These are phyloP conservation scores for Budorcas taxicolor DNA, from an alignment of 2,113 vertebrate genomes.

Conservation along the genomic window DNA sequence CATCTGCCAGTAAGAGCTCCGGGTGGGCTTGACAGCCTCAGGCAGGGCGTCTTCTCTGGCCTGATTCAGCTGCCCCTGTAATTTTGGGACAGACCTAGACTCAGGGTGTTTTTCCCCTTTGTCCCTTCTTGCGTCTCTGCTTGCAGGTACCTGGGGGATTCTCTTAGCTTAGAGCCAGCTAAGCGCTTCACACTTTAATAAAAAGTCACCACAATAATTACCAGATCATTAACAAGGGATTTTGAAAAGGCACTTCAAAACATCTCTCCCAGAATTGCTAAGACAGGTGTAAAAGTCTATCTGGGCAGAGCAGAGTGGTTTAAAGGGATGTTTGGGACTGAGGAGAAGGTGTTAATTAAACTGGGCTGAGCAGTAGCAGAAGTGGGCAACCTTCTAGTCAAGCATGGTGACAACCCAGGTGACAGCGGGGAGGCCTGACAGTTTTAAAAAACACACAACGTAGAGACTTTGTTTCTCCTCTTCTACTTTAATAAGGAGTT, in stretches of 20 bases:
- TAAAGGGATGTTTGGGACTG: neutral
- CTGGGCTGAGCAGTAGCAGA: neutral
- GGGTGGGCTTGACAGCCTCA: neutral
- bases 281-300: conserved; percentile 58
- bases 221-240: conserved; percentile 50
- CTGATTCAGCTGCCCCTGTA: neutral
- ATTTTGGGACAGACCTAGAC: neutral
- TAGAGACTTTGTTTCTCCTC: neutral
- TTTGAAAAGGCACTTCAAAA: conserved; percentile 59
- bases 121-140: neutral
- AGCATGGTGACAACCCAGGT: fast-evolving
- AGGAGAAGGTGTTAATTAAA: conserved; percentile 45
- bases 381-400: neutral
- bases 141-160: neutral
- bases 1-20: neutral
- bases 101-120: no score
- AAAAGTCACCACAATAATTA: conserved; percentile 61
- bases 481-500: neutral
- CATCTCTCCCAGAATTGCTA: conserved; percentile 27
- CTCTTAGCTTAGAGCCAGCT: conserved; percentile 1
- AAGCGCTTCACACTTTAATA: conserved; percentile 39
- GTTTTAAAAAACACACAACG: neutral
- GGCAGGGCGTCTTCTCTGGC: neutral
- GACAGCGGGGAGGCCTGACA: neutral
- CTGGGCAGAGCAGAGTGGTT: neutral